Base-by-base conservation (phyloP, 2,797 vertebrate genomes). In the Parambassis ranga region DNA sequence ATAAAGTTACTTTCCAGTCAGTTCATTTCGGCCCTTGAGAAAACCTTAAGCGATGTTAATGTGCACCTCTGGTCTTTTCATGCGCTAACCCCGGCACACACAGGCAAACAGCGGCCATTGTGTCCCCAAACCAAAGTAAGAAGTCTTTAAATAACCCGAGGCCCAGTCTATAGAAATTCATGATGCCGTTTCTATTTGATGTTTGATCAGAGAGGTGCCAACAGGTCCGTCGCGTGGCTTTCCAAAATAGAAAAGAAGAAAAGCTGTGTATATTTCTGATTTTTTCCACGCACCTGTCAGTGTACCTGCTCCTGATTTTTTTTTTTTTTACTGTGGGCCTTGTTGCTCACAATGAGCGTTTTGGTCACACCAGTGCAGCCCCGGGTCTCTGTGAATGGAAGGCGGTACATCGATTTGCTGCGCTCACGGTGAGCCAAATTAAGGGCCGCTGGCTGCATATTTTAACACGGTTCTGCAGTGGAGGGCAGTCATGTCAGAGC, bases 21-120 rank as follows among this genome's bases (percentile, higher is more conserved):
- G 86, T 91, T 92, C 91, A 93, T 91, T 90, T 92, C 69, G 89
- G 83, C 70, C 72, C 92, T 89, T 87, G 75, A 90, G 91, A 91
- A 92, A 92, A 88, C 89, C 78, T 89, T 93, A 91, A 92, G 91
- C 91, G 86, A 93, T 92, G 93, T 93, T 93, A 93, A 93, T 94
- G 89, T 89, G 89, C 85, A 77, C 89, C 86, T 88, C 87, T 87
- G 63, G 64, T 61, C 90, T 84, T 93, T 94, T 94, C 87, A 92
- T 78, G 69, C 65, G 55, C 58, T 92, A 77, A 90, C 84, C 87
- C 91, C 84, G 71, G 82, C 88, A 81, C 90, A 90, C 89, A 93
- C 55, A 79, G 73, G 72, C 92, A 76, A 88, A 92, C 86, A 92
- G 59, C 62, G 37, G 55, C 86, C 85, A 91, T 95, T 94, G 92